A percentile compares a stretch with the other conserved stretches of the same genome.
Evolutionary conservation across 2,113 vertebrate genomes (phyloP).

Genomic region (Proteles cristata): DNA sequence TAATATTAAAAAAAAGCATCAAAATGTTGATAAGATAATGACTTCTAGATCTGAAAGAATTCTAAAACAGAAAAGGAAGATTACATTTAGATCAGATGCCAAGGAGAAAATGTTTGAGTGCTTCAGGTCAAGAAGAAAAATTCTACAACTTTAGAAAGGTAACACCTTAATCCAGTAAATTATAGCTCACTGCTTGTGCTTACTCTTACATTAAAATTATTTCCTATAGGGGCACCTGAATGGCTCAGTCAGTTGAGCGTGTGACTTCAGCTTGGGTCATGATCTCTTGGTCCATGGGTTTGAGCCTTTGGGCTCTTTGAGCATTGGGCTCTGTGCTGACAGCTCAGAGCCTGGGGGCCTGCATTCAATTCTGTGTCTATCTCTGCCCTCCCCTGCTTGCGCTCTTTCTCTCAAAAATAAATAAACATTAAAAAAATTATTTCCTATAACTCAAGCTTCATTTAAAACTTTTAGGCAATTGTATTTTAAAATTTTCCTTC

Average conservation of each 20-base stretch:
- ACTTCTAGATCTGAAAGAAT: neutral
- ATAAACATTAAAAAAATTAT: neutral
- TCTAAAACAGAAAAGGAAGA: neutral
- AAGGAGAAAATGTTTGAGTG: neutral
- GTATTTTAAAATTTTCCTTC: neutral
- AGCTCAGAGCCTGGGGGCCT: no score
- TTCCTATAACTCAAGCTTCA: neutral
- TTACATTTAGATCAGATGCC: neutral
- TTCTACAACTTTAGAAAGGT: neutral
- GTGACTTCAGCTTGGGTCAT: no score
- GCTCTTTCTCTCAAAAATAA: neutral
- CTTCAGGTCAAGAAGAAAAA: neutral
- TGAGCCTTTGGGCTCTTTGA: no score
- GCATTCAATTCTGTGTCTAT: no score
- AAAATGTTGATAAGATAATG: neutral
- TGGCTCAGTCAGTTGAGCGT: no score
- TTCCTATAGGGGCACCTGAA: neutral
- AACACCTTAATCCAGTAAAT: neutral
- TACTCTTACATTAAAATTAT: neutral
- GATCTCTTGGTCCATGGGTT: no score
- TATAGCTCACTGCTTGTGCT: neutral
- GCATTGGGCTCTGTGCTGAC: no score
- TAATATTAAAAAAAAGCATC: neutral
- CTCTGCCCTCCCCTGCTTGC: neutral
- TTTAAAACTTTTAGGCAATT: neutral